Evolutionary conservation across 2,888 invertebrate species (phyloP).

Genomic region (Drosophila eohydei): DNA sequence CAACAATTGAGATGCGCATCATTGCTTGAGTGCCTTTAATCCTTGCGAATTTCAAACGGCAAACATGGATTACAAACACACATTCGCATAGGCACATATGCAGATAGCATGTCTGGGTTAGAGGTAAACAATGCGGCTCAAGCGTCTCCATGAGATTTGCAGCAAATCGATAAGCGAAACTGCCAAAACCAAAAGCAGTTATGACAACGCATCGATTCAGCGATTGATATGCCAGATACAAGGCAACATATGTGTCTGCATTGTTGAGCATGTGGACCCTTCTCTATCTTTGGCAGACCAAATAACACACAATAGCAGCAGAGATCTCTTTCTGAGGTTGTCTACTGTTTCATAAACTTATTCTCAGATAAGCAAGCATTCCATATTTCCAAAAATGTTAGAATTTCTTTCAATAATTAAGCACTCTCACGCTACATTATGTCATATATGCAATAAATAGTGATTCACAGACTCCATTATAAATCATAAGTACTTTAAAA

Average conservation of each 20-base stretch:
- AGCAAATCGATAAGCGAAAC: constrained; percentile 66
- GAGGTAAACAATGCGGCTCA: constrained; percentile 36
- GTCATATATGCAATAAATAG: background rate
- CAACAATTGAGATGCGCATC: constrained; percentile 71
- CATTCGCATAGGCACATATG: constrained; percentile 26
- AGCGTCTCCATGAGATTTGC: constrained; percentile 54
- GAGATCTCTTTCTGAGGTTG: background rate
- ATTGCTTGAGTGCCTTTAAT: constrained; percentile 73
- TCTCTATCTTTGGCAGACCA: constrained; percentile 23
- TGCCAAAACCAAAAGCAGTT: constrained; percentile 74
- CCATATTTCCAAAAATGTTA: background rate
- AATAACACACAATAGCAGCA: constrained; percentile 20
- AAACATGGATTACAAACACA: constrained; percentile 40
- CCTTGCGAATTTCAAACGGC: constrained; percentile 69
- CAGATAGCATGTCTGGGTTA: constrained; percentile 25
- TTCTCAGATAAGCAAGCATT: background rate
- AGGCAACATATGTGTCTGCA: constrained; percentile 27
- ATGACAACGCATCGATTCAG: constrained; percentile 53
- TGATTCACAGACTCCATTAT: background rate
- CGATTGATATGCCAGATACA: constrained; percentile 62
- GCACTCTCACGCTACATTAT: background rate
- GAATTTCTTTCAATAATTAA: background rate
- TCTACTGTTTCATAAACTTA: constrained; percentile 11
- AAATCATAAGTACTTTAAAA: background rate
- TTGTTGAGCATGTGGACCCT: constrained; percentile 20